Evolutionary conservation across 92 coral and sea anemone genomes (phyloP).

Genomic region (Metridium senile): DNA sequence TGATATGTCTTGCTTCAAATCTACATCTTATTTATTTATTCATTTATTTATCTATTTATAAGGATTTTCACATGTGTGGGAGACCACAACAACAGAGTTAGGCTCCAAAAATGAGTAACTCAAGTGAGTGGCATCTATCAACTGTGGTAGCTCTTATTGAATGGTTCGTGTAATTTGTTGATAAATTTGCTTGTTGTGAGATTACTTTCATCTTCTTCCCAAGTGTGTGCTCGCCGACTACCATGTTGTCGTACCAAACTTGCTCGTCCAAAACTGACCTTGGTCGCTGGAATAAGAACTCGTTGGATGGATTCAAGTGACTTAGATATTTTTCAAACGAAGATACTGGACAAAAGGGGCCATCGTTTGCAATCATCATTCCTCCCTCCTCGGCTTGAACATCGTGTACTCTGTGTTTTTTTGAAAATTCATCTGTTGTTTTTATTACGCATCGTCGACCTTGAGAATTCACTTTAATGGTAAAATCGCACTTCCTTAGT

Average conservation of each 20-base stretch:
- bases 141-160: neutral
- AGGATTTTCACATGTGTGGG: too few species aligned
- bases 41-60: too few species aligned
- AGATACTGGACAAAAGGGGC: constrained; percentile 2
- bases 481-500: constrained; percentile 34
- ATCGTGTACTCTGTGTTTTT: too few species aligned
- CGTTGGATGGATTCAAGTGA: neutral
- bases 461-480: neutral
- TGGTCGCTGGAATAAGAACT: neutral
- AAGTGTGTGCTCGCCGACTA: neutral
- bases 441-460: neutral
- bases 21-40: too few species aligned
- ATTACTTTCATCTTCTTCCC: neutral
- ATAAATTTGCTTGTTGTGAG: neutral
- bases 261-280: neutral
- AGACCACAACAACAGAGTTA: too few species aligned
- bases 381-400: neutral
- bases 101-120: too few species aligned
- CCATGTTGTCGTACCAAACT: neutral
- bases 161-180: neutral
- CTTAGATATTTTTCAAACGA: neutral
- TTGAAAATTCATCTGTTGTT: neutral
- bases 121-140: neutral
- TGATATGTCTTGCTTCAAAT: neutral
- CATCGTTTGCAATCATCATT: neutral